These are phyloP conservation scores for Lordiphosa fenestrarum DNA, from an alignment of 2,888 invertebrate genomes.

Conservation along the genomic window DNA sequence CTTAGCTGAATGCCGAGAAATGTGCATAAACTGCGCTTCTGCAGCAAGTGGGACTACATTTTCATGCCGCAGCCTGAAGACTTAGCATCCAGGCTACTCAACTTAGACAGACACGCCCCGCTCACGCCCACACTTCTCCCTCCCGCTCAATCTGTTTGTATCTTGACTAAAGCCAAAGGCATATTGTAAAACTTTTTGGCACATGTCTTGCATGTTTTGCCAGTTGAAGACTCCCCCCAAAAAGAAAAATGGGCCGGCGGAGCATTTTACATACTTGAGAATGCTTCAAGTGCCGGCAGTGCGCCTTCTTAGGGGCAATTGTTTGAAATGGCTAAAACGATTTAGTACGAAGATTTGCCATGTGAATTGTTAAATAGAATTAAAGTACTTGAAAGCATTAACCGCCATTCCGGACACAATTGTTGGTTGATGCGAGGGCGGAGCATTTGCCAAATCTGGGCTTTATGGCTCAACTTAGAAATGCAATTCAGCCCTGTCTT, in stretches of 20 bases:
- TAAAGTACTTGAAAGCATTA: background rate
- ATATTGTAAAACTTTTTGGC: conserved; percentile 73
- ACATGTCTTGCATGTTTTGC: conserved; percentile 69
- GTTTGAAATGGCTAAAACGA: conserved; percentile 47
- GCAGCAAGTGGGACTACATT: conserved; percentile 35
- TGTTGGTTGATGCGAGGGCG: too few species aligned
- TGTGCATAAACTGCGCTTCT: conserved; percentile 64
- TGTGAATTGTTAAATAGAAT: conserved; percentile 1
- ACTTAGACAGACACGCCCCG: conserved; percentile 8
- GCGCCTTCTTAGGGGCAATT: conserved; percentile 39
- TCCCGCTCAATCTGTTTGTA: conserved; percentile 12
- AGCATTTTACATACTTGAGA: conserved; percentile 37
- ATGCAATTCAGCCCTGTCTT: too few species aligned
- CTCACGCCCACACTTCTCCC: background rate
- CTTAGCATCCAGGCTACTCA: conserved; percentile 22
- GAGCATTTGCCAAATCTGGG: too few species aligned
- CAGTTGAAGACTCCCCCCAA: conserved; percentile 21
- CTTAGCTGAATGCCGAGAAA: conserved; percentile 38
- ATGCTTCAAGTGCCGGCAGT: conserved; percentile 26
- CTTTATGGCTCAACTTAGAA: too few species aligned
- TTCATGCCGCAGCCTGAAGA: conserved; percentile 20
- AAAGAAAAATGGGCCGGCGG: conserved; percentile 27
- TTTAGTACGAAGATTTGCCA: conserved; percentile 5
- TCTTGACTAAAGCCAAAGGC: conserved; percentile 52
- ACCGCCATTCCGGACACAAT: too few species aligned